Conservation (phyloP, 1,140 invertebrate genomes). For the Chrysopa pallens region DNA sequence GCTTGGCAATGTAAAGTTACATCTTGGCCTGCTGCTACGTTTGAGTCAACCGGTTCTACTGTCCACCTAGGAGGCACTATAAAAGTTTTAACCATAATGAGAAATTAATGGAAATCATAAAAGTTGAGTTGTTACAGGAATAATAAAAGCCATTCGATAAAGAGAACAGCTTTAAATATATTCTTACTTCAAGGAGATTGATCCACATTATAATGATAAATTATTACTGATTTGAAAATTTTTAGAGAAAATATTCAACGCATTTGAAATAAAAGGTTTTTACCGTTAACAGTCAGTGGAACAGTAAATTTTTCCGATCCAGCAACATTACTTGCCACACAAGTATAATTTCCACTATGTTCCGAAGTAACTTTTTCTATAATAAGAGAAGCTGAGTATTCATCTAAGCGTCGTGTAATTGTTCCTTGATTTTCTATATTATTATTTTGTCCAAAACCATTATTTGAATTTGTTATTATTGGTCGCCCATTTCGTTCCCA, state of each 20-base stretch:
- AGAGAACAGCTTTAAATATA: too few relatives aligned
- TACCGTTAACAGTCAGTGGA: conserved; percentile 67
- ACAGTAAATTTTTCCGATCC: conserved; percentile 56
- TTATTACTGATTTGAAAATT: not conserved
- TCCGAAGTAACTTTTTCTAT: conserved; percentile 70
- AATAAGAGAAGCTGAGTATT: conserved; percentile 74
- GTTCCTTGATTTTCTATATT: conserved; percentile 28
- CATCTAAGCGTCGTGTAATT: conserved; percentile 50
- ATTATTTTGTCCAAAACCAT: conserved; percentile 22
- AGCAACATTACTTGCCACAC: conserved; percentile 68
- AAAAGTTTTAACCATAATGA: conserved; percentile 15
- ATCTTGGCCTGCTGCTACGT: conserved; percentile 66
- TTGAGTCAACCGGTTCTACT: conserved; percentile 70
- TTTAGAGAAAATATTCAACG: not conserved
- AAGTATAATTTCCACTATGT: conserved; percentile 79
- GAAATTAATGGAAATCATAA: too few relatives aligned
- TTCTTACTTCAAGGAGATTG: too few relatives aligned
- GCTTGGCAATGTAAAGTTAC: conserved; percentile 78
- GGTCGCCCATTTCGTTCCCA: conserved; percentile 67
- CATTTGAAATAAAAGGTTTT: conserved; percentile 11
- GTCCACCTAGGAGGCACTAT: conserved; percentile 83
- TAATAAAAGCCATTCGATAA: too few relatives aligned
- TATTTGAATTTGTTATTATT: conserved; percentile 21
- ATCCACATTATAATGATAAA: too few relatives aligned
- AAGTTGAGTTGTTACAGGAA: too few relatives aligned